phyloP scores from a whole-genome alignment of 1,140 invertebrate genomes.

The Temnothorax curvispinosus region DNA sequence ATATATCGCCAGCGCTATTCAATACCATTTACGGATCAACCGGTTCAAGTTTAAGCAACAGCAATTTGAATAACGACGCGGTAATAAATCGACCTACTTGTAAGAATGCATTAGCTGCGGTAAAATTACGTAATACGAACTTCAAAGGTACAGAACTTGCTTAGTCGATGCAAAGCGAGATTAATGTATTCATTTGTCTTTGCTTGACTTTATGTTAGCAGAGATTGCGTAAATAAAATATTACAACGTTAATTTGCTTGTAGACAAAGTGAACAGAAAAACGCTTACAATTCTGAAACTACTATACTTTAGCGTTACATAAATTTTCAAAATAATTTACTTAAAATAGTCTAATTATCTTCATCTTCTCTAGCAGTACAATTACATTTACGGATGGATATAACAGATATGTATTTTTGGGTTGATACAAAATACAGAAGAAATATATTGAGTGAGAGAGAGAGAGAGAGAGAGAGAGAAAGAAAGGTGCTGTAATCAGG shows the following conservation, averaged over 20 bases:
- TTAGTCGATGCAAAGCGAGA: background rate
- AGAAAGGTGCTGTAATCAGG: background rate
- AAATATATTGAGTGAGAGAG: background rate
- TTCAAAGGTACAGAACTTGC: background rate
- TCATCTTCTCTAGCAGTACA: background rate
- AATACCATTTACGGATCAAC: background rate
- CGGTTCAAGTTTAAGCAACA: background rate
- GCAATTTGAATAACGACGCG: background rate
- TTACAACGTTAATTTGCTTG: background rate
- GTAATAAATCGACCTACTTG: constrained; percentile 20
- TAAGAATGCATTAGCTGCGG: background rate
- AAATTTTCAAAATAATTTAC: background rate
- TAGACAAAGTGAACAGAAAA: background rate
- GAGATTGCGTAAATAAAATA: background rate
- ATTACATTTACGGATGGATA: background rate
- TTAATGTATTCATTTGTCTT: background rate
- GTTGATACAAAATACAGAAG: background rate
- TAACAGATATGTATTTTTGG: background rate
- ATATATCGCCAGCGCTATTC: background rate
- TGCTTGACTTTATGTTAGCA: background rate
- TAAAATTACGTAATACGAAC: constrained; percentile 12
- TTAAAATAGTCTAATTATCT: background rate
- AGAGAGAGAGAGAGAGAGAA: background rate
- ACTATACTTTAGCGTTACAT: background rate
- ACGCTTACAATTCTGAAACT: background rate